Conservation (phyloP, 92 coral and sea anemone genomes). For the Phenganax subtilis region DNA sequence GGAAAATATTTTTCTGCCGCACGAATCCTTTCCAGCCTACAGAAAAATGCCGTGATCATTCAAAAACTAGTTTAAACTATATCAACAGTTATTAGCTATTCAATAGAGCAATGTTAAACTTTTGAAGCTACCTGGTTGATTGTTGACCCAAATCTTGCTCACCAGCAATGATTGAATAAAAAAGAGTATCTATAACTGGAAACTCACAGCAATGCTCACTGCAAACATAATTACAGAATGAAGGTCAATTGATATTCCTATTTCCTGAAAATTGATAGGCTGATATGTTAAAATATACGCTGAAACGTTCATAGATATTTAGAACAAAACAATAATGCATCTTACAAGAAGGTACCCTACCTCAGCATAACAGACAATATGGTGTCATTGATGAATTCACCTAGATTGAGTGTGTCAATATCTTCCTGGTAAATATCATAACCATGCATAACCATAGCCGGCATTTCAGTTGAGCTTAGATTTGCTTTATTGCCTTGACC, state of each 20-base stretch:
- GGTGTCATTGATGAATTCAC: conserved; percentile 58
- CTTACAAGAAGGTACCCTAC: neutral
- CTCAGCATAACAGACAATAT: conserved; percentile 41
- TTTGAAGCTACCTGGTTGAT: conserved; percentile 8
- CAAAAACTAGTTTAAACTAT: no score
- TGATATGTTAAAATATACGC: no score
- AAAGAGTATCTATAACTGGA: conserved; percentile 8
- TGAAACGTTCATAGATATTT: no score
- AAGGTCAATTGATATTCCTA: no score
- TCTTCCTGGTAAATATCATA: conserved; percentile 48
- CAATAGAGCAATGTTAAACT: neutral
- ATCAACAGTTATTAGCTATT: neutral
- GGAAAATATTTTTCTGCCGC: conserved; percentile 50
- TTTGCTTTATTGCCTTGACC: neutral
- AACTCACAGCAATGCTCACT: conserved; percentile 4
- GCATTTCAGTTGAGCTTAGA: neutral
- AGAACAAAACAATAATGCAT: no score
- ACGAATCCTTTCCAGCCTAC: conserved; percentile 45
- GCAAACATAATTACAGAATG: neutral
- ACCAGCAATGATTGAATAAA: conserved; percentile 1
- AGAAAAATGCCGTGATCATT: neutral
- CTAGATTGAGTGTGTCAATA: conserved; percentile 55
- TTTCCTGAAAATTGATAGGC: no score
- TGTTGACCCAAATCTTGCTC: neutral
- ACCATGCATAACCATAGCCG: conserved; percentile 35